Base-by-base conservation (phyloP, 2,888 invertebrate species). In the Plebejus argus region DNA sequence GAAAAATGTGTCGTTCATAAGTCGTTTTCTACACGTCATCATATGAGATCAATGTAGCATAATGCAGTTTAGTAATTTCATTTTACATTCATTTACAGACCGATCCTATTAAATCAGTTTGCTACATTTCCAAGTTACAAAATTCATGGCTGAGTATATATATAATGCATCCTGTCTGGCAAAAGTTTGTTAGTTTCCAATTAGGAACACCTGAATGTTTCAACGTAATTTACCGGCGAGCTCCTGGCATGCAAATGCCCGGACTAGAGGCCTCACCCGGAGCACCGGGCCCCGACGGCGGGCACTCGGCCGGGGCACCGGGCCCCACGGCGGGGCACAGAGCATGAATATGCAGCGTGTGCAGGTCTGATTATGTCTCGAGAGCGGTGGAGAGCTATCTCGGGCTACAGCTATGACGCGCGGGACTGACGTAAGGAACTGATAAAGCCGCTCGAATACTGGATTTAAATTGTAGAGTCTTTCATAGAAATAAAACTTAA, bases 361-460 rank as follows among this genome's bases (percentile, higher is more conserved):
- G 61, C 61, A n/a, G 3, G 20, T 61, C 23, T 61, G 61, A 61
- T 61, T 61, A 61, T 61, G 61, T 61, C 61, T 61, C 61, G 61
- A 61, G 61, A 61, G 61, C 61, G 61, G 58, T 20, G 58, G 58
- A 58, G 58, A 58, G 58, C 58, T 10, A 10, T 58, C 58, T 20
- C 53, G 53, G 18, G 4, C 53, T 53, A n/a, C 58, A 58, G 58
- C n/a, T 56, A 56, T 18, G n/a, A 56, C 5, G 56, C 56, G 56
- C n/a, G 56, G 18, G n/a, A n/a, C 6, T 18, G 49, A 49, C 49
- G 49, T 49, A 56, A 0, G 6, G 18, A 56, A n/a, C n/a, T n/a
- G n/a, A 56, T 7, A 3, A 10, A 61, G 18, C 39, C 10, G 7
- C n/a, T 56, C 6, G 56, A n/a, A n/a, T 49, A 58, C n/a, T 58